Base-by-base conservation (phyloP, 1,140 invertebrate genomes). In the Papilio polytes region DNA sequence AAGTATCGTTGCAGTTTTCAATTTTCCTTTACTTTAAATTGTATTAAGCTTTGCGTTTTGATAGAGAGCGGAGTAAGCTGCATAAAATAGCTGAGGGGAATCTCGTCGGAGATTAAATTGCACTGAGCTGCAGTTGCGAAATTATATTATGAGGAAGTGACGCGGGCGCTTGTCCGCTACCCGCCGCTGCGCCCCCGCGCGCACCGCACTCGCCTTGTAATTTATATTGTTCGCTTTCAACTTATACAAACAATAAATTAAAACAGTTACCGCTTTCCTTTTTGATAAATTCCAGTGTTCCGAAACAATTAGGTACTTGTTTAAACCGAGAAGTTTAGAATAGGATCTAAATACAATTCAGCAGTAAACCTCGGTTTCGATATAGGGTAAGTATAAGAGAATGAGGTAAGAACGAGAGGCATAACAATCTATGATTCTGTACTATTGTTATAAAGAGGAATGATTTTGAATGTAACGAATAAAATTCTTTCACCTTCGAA, bases 71-170 rank as follows among this genome's bases (percentile, higher is more conserved):
- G 74, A 48, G 44, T 76, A 76, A 76, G 77, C 56, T 66, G 31
- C 78, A 82, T 80, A 80, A 81, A 78, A 84, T 80, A 82, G 82
- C 80, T 22, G 56, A 20, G 76, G 78, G 85, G 85, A 85, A 87
- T 88, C 86, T 84, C 83, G 80, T 81, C 79, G 74, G 63, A 85
- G 83, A 88, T 88, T 84, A 85, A 86, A 87, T 88, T 88, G 85
- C 84, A 88, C 83, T 87, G 82, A 88, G 83, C 84, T 87, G 84
- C 86, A 89, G 84, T 84, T 80, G 73, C 82, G 80, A 81, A 87
- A 90, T 90, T 88, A 88, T 89, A 89, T 90, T 90, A 90, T 86
- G 83, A 84, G 84, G 66, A 82, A 86, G 84, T 82, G 80, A 82
- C 76, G 72, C 82, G 66, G 48, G 74, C 80, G 78, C 78, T 84